These are phyloP conservation scores for Nomada flava DNA, from an alignment of 2,888 invertebrate genomes.

Conservation along the genomic window DNA sequence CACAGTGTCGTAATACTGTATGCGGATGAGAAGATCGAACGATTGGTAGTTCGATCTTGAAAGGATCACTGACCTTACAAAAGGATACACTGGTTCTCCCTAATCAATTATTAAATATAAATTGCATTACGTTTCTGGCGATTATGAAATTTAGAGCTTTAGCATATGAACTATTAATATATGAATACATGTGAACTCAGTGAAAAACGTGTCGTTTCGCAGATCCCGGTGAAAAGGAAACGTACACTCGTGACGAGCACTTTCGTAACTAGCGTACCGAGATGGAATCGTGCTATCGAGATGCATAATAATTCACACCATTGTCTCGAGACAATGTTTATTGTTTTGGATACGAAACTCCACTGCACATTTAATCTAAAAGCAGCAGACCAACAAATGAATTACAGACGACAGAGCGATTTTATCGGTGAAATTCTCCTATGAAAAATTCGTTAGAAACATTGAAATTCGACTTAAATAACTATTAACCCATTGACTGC, in stretches of 20 bases:
- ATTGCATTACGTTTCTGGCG: too few relatives aligned
- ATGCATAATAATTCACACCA: constrained; percentile 71
- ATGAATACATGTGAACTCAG: not conserved
- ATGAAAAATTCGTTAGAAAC: too few relatives aligned
- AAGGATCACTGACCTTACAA: constrained; percentile 1
- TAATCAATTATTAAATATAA: not conserved
- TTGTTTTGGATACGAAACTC: constrained; percentile 60
- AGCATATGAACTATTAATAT: not conserved
- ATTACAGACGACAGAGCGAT: not conserved
- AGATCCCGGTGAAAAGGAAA: constrained; percentile 54
- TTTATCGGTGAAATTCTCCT: not conserved
- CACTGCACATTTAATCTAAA: constrained; percentile 38
- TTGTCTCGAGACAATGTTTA: constrained; percentile 74
- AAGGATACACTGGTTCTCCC: not conserved
- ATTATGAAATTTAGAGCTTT: not conserved
- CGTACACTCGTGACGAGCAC: constrained; percentile 29
- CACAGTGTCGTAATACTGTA: constrained; percentile 35
- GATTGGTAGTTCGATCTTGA: constrained; percentile 27
- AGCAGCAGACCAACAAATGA: not conserved
- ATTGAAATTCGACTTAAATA: too few relatives aligned
- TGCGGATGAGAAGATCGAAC: constrained; percentile 11
- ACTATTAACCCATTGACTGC: too few relatives aligned
- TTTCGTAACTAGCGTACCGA: constrained; percentile 56
- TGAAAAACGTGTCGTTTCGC: constrained; percentile 2
- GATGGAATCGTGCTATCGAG: constrained; percentile 61